phyloP scores from a whole-genome alignment of 2,113 vertebrate species.

The Myxocyprinus asiaticus region DNA sequence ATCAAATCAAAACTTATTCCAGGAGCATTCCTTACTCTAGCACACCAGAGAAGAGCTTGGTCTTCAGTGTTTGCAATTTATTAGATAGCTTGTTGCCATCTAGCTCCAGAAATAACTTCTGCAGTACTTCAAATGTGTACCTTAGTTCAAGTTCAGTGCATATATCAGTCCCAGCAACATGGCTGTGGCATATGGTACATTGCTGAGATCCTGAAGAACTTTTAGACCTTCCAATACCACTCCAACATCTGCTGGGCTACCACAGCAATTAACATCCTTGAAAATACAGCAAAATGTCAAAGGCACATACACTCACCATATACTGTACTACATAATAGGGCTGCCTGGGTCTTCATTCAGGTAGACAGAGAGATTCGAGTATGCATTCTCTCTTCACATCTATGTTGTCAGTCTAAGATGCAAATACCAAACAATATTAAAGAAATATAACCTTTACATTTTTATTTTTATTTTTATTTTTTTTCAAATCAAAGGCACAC shows the following conservation, averaged over 20 bases:
- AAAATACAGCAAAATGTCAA: not conserved
- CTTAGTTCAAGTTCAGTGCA: not conserved
- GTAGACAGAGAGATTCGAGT: not conserved
- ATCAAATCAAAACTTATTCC: no score
- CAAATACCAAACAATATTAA: not conserved
- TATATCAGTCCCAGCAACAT: not conserved
- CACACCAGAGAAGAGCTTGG: slow-evolving; percentile 1
- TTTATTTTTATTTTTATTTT: no score
- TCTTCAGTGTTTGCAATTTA: slow-evolving; percentile 28
- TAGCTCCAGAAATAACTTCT: slow-evolving; percentile 49
- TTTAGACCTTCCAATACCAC: not conserved
- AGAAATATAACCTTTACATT: not conserved
- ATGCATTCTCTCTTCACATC: not conserved
- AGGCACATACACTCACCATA: not conserved
- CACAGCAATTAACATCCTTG: not conserved
- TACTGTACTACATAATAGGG: not conserved
- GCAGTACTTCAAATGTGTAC: slow-evolving; percentile 44
- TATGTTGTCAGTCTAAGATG: not conserved
- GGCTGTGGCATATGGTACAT: not conserved
- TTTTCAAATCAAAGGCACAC: no score
- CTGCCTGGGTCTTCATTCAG: not conserved
- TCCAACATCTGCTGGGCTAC: not conserved
- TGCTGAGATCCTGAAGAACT: not conserved
- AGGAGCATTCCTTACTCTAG: not conserved
- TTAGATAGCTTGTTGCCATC: slow-evolving; percentile 35